Evolutionary conservation across 2,888 invertebrate species (phyloP), one percentile per base, ranked within the genome.

Genomic region (Ennomos erosarius): DNA sequence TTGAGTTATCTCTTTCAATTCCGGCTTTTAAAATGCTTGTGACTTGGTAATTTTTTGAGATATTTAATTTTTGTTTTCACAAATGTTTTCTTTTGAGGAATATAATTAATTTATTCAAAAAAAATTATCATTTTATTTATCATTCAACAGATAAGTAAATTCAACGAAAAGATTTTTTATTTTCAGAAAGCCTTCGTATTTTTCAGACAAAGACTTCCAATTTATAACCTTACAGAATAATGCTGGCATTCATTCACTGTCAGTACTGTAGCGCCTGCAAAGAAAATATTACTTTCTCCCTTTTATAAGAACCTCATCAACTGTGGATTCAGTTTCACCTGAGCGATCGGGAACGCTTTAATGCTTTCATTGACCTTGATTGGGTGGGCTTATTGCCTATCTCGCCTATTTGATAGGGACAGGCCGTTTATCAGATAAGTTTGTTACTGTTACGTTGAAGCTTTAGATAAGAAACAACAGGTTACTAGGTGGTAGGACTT

Each of bases 291-390:
- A 33, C 59, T 46, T 40, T 44, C 38, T n/a, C n/a, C n/a, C 26
- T 44, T 35, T 51, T 51, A 37, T 39, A 55, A 47, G 43, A 47
- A 55, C 47, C 49, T 63, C 57, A 67, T 67, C 59, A 63, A 57
- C 55, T 55, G 49, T 50, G 55, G 53, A 54, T 58, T 51, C 52
- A 47, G 50, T 65, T 56, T 57, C 61, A 62, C 65, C 49, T 63
- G 57, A 53, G 55, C 44, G 34, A 38, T 16, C 48, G 42, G 43
- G 47, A 54, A 51, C 42, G 55, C 55, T 56, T 57, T 44, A 62
- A 62, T 57, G 52, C 57, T 62, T 62, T 55, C 62, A 60, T 53
- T 47, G 59, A 47, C 55, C 62, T 47, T 48, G 52, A 59, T 62
- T 59, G 55, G 59, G 39, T n/a, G 43, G 43, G 38, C 49, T 44